These are phyloP conservation scores for Nesidiocoris tenuis DNA, from an alignment of 2,888 invertebrate species.

Conservation along the genomic window DNA sequence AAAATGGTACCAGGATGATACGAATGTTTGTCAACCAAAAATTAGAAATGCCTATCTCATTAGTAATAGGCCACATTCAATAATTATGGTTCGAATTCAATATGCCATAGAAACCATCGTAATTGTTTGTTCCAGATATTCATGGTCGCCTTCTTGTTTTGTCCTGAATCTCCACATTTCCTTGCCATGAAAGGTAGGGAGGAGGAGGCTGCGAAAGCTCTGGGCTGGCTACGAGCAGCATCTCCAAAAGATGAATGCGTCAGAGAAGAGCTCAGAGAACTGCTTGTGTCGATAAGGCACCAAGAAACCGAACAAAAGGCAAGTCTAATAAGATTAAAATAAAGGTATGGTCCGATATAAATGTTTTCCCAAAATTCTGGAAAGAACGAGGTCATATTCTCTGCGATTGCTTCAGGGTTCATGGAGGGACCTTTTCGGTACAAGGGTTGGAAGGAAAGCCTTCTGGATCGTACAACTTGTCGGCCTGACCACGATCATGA, in stretches of 20 bases:
- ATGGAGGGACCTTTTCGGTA: slow-evolving; percentile 44
- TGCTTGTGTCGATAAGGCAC: slow-evolving; percentile 33
- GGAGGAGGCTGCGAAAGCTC: slow-evolving; percentile 48
- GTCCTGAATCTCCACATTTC: slow-evolving; percentile 65
- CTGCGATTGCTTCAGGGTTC: no score
- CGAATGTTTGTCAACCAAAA: no score
- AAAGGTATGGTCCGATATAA: no score
- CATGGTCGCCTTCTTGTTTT: slow-evolving; percentile 50
- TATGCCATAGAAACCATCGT: no score
- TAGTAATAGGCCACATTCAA: no score
- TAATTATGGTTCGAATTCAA: no score
- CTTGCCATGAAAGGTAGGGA: slow-evolving; percentile 59
- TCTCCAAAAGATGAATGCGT: slow-evolving; percentile 18
- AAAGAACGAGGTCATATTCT: no score
- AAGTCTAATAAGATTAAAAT: no score
- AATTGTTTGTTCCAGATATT: slow-evolving; percentile 45
- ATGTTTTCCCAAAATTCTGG: no score
- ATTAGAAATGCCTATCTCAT: no score
- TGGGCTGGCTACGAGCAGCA: slow-evolving; percentile 46
- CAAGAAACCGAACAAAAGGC: not conserved
- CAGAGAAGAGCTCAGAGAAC: slow-evolving; percentile 34
- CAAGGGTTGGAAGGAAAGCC: slow-evolving; percentile 43
- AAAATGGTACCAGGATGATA: no score
- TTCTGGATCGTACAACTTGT: slow-evolving; percentile 39
- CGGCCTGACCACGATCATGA: slow-evolving; percentile 44